A percentile compares a stretch with the other conserved stretches of the same genome.
Evolutionary conservation across 2,888 invertebrate species (phyloP).

Genomic region (Agrotis puta): DNA sequence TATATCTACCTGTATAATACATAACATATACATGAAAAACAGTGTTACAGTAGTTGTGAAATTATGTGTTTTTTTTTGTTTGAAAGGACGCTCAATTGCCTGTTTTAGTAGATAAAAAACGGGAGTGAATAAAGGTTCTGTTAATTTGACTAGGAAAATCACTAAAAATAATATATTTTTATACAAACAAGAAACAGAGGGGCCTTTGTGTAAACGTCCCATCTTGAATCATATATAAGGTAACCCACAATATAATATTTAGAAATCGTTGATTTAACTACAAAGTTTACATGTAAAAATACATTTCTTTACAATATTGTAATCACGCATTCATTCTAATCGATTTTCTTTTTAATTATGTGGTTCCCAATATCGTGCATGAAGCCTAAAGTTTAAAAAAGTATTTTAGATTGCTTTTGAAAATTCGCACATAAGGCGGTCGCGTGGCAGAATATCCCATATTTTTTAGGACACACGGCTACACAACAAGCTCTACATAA

Average conservation of each 20-base stretch:
- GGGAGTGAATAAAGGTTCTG: too few species aligned
- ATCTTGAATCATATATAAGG: neutral
- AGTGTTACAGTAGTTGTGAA: conserved; percentile 14
- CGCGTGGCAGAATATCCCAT: neutral
- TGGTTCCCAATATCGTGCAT: neutral
- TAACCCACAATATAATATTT: conserved; percentile 21
- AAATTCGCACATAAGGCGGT: neutral
- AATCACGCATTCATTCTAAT: conserved; percentile 13
- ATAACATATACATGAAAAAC: conserved; percentile 33
- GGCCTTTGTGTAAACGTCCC: neutral
- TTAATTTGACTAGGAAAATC: too few species aligned
- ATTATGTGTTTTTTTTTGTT: neutral
- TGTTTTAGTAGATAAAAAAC: neutral
- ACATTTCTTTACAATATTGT: conserved; percentile 59
- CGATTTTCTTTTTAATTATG: neutral
- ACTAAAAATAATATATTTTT: too few species aligned
- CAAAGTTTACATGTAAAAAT: conserved; percentile 65
- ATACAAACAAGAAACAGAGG: too few species aligned
- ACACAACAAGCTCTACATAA: too few species aligned
- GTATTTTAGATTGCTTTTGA: neutral
- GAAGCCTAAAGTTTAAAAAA: neutral
- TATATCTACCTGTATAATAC: conserved; percentile 55
- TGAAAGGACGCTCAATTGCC: neutral
- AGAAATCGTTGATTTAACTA: conserved; percentile 48
- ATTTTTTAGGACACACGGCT: too few species aligned